A percentile compares a stretch with the other conserved stretches of the same genome.
Evolutionary conservation across 2,113 vertebrate genomes (phyloP).

Genomic region (Gasterosteus nipponicus): DNA sequence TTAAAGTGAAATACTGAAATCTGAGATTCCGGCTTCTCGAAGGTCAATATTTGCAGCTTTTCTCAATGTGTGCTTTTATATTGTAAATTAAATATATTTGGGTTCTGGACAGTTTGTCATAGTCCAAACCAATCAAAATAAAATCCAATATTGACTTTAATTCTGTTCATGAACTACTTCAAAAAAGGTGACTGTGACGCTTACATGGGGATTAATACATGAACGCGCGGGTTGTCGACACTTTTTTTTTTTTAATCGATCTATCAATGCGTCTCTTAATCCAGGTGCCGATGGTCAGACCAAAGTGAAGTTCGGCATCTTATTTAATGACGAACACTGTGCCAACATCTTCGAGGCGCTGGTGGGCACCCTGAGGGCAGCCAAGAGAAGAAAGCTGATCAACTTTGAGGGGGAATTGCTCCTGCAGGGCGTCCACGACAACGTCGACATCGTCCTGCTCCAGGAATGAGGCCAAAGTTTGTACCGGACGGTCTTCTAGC

Average conservation of each 20-base stretch:
- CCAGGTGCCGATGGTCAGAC: conserved; percentile 89
- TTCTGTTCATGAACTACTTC: background rate
- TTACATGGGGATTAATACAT: background rate
- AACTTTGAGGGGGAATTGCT: conserved; percentile 88
- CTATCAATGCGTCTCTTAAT: background rate
- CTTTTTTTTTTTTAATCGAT: background rate
- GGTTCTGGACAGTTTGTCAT: background rate
- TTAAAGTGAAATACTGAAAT: no score
- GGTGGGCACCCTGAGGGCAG: conserved; percentile 94
- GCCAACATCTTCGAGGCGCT: conserved; percentile 98
- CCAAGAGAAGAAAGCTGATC: conserved; percentile 89
- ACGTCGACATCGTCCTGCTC: conserved; percentile 89
- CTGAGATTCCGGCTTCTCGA: background rate
- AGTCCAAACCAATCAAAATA: background rate
- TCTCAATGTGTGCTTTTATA: background rate
- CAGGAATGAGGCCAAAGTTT: conserved; percentile 75
- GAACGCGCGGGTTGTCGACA: background rate
- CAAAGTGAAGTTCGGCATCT: conserved; percentile 92
- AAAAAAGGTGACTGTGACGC: background rate
- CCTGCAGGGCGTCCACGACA: conserved; percentile 94
- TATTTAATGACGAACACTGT: conserved; percentile 93
- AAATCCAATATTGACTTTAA: background rate
- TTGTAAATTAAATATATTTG: background rate
- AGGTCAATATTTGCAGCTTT: no score
- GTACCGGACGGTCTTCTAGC: background rate